These are phyloP conservation scores for Polypterus bichir DNA, from an alignment of 2,113 vertebrate genomes.

Conservation along the genomic window DNA sequence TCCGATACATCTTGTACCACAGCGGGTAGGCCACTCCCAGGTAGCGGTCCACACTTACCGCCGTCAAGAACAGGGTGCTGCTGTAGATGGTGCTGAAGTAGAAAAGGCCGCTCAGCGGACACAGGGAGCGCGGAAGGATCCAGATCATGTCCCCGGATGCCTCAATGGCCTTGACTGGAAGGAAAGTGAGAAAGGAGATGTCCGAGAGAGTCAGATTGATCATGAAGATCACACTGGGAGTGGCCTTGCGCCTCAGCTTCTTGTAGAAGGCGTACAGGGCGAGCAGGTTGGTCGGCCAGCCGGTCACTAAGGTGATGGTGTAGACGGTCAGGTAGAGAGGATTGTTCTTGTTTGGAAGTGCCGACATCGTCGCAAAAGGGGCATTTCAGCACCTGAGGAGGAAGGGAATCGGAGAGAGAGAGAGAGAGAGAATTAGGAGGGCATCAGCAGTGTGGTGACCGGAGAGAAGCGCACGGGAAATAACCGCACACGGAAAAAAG, in stretches of 20 bases:
- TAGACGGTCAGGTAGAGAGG: constrained; percentile 28
- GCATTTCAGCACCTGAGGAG: not conserved
- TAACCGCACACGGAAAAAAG: no score
- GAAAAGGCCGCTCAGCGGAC: constrained; percentile 24
- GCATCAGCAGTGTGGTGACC: no score
- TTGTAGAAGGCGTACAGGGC: constrained; percentile 27
- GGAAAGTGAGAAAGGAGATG: constrained; percentile 30
- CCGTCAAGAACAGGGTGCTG: constrained; percentile 29
- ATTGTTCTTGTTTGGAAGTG: not conserved
- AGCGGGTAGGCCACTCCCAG: constrained; percentile 39
- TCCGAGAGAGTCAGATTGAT: constrained; percentile 35
- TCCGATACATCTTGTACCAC: constrained; percentile 29
- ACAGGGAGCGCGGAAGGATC: constrained; percentile 26
- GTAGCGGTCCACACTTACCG: constrained; percentile 37
- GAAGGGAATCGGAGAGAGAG: not conserved
- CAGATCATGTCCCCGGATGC: constrained; percentile 21
- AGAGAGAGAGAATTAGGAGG: no score
- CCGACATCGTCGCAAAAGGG: not conserved
- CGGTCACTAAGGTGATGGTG: constrained; percentile 25
- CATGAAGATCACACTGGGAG: constrained; percentile 27
- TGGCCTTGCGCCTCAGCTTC: constrained; percentile 19
- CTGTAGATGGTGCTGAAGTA: constrained; percentile 41
- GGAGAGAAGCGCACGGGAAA: no score
- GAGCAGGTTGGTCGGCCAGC: constrained; percentile 35
- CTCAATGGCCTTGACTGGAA: constrained; percentile 30